A percentile compares a stretch with the other conserved stretches of the same genome.
Evolutionary conservation across 92 coral and sea anemone species (phyloP).

Genomic region (Parazoanthus swiftii): DNA sequence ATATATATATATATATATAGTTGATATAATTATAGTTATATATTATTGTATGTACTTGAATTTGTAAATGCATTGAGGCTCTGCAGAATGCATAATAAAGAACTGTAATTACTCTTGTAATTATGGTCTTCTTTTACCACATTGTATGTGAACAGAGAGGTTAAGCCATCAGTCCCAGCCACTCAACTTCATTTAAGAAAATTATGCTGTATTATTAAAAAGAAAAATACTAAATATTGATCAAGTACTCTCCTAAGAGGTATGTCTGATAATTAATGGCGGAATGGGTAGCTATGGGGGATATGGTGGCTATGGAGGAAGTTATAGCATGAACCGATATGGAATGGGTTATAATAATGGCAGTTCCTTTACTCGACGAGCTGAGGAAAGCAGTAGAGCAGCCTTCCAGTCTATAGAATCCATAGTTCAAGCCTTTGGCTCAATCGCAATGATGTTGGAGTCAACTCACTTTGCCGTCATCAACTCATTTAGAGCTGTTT

Average conservation of each 20-base stretch:
- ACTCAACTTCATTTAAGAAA: conserved; percentile 12
- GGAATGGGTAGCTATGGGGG: conserved; percentile 72
- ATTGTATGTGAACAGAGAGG: conserved; percentile 8
- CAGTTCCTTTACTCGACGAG: conserved; percentile 89
- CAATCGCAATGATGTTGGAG: conserved; percentile 97
- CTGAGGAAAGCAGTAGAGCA: conserved; percentile 89
- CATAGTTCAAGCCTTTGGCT: conserved; percentile 97
- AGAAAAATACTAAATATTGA: conserved; percentile 10
- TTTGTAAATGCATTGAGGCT: too few species aligned
- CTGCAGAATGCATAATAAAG: too few species aligned
- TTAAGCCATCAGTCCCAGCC: conserved; percentile 11
- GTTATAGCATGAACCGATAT: conserved; percentile 55
- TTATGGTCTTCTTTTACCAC: conserved; percentile 10
- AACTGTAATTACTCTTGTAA: not conserved
- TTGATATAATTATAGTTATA: not conserved
- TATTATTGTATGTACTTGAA: not conserved
- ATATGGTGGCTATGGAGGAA: conserved; percentile 67
- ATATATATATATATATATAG: not conserved
- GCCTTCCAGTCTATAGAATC: conserved; percentile 97
- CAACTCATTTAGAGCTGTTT: conserved; percentile 89
- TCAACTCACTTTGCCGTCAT: conserved; percentile 96
- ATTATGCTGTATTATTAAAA: conserved; percentile 3
- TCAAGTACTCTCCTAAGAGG: conserved; percentile 12
- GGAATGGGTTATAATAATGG: conserved; percentile 53
- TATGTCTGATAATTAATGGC: conserved; percentile 41